Conservation (phyloP, 2,113 vertebrate species). For the Parotia lawesii region DNA sequence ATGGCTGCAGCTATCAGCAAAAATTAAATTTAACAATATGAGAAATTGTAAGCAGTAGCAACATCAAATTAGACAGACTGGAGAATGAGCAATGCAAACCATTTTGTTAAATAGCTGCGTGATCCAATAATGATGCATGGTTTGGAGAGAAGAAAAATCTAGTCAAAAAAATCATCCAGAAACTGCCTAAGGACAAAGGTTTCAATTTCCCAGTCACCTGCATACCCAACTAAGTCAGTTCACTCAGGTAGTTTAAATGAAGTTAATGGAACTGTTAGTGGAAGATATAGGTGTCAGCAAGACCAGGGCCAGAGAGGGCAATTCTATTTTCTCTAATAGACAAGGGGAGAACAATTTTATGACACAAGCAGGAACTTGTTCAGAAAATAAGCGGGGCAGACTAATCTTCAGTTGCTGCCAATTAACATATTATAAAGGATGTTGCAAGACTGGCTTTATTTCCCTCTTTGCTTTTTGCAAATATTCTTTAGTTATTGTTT, state of each 20-base stretch:
- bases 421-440: neutral
- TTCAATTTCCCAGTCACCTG: neutral
- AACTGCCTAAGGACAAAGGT: neutral
- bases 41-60: neutral
- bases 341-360: neutral
- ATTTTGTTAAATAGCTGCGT: neutral
- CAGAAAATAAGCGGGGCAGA: neutral
- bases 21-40: neutral
- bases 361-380: neutral
- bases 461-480: neutral
- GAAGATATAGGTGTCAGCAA: neutral
- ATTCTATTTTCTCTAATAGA: neutral
- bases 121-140: neutral
- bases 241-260: neutral
- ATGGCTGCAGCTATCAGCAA: neutral
- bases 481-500: neutral
- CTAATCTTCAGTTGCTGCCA: neutral
- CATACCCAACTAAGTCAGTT: neutral
- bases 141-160: neutral
- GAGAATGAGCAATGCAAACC: neutral
- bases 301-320: neutral
- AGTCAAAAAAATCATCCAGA: neutral
- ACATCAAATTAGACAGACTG: neutral
- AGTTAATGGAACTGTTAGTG: neutral
- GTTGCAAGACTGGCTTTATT: neutral